Evolutionary conservation across 2,797 vertebrate species (phyloP).

Genomic region (Nyctibius grandis): DNA sequence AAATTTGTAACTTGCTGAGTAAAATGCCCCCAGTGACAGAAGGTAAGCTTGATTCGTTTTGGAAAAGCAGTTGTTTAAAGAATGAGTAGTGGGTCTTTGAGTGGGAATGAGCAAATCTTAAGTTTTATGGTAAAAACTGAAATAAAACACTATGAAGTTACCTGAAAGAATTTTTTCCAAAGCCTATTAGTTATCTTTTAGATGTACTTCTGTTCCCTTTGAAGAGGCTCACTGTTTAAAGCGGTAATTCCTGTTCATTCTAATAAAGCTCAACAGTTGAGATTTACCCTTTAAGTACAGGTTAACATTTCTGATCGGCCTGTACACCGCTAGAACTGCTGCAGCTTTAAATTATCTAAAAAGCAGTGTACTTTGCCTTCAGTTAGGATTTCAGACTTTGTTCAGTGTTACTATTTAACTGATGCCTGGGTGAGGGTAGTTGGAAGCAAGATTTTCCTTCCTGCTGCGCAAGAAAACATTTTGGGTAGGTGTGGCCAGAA

Average conservation of each 20-base stretch:
- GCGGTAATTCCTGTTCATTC: not conserved
- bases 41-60: not conserved
- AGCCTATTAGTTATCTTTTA: not conserved
- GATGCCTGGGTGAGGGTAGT: not conserved
- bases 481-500: not conserved
- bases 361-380: slow-evolving; percentile 54
- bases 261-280: not conserved
- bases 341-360: not conserved
- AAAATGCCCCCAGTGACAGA: not conserved
- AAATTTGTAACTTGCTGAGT: not conserved
- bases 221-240: not conserved
- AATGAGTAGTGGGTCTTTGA: not conserved
- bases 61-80: not conserved
- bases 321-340: not conserved
- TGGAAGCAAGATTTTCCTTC: not conserved
- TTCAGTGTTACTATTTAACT: slow-evolving; percentile 60
- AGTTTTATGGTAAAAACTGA: not conserved
- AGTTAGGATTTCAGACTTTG: slow-evolving; percentile 51
- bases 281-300: not conserved
- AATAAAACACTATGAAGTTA: not conserved
- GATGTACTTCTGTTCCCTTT: not conserved
- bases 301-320: not conserved
- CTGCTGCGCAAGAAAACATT: not conserved
- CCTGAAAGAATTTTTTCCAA: not conserved
- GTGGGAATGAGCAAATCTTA: not conserved